Evolutionary conservation across 30 jellyfish, hydroid and myxozoan species (phyloP).

Genomic region (Turritopsis rubra): DNA sequence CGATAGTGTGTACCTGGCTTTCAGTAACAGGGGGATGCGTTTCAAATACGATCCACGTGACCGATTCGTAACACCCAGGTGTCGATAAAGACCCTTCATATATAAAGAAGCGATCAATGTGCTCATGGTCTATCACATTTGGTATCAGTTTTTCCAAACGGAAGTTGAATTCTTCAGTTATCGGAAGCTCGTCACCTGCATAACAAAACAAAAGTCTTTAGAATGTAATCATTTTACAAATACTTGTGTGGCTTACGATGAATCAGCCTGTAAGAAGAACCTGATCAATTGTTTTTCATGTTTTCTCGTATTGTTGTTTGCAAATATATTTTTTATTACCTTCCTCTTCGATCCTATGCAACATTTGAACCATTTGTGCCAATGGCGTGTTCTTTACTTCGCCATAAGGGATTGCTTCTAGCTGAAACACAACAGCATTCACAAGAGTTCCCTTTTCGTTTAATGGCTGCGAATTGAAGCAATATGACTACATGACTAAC

Average conservation of each 20-base stretch:
- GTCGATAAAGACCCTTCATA: conserved; percentile 96
- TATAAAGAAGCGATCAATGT: conserved; percentile 72
- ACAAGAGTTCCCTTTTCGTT: background rate
- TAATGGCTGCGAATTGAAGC: background rate
- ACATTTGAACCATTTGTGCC: conserved; percentile 63
- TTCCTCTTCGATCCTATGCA: conserved; percentile 64
- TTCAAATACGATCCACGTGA: conserved; percentile 86
- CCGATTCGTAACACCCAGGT: conserved; percentile 98
- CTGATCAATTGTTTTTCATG: no score
- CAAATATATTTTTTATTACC: conserved; percentile 32
- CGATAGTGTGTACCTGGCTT: conserved; percentile 49
- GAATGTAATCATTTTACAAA: background rate
- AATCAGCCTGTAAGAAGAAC: no score
- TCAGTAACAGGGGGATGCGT: conserved; percentile 82
- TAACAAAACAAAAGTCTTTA: background rate
- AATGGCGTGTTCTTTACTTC: conserved; percentile 74
- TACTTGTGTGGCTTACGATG: no score
- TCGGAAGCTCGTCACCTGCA: conserved; percentile 69
- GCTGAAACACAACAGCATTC: conserved; percentile 1
- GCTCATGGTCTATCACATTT: conserved; percentile 47
- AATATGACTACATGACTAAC: background rate
- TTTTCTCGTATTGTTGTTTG: background rate
- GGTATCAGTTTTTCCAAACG: conserved; percentile 85
- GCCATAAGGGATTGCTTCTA: conserved; percentile 36
- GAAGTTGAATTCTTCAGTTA: conserved; percentile 76